Conservation (phyloP, 2,797 vertebrate species). For the Oreonectes daqikongensis region DNA sequence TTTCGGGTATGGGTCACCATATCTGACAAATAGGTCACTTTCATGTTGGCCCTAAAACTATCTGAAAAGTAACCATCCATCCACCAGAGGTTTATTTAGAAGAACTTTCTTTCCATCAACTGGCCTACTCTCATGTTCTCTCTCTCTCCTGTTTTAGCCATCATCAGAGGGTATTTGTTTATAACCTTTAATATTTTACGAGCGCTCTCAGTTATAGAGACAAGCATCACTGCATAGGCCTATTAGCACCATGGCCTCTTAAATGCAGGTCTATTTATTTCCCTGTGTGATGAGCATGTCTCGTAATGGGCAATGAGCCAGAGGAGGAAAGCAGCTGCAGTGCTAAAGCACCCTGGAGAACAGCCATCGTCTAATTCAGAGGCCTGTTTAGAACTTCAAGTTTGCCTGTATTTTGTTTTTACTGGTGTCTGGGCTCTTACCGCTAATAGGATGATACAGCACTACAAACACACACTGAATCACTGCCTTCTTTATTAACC, state of each 20-base stretch:
- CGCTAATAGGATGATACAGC: conserved; percentile 14
- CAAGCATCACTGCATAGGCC: conserved; percentile 49
- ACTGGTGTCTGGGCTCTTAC: conserved; percentile 32
- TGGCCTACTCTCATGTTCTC: not conserved
- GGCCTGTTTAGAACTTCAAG: conserved; percentile 45
- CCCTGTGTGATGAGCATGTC: conserved; percentile 47
- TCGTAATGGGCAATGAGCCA: conserved; percentile 50
- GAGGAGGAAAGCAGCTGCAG: conserved; percentile 19
- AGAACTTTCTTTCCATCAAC: not conserved
- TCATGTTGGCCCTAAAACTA: not conserved
- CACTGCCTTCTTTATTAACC: not conserved
- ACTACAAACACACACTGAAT: conserved; percentile 38
- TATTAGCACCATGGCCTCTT: conserved; percentile 58
- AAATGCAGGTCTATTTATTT: conserved; percentile 62
- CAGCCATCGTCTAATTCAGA: conserved; percentile 24
- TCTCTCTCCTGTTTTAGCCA: conserved; percentile 1
- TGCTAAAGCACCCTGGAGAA: conserved; percentile 31
- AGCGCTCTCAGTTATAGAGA: conserved; percentile 58
- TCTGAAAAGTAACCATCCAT: not conserved
- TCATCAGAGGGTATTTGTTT: conserved; percentile 50
- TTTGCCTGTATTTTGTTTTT: conserved; percentile 46
- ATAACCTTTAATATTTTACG: conserved; percentile 70
- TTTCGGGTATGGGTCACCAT: too few relatives aligned
- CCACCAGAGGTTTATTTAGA: not conserved
- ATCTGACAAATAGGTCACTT: too few relatives aligned